phyloP scores from a whole-genome alignment of 2,113 vertebrate species.

The Onychostruthus taczanowskii region DNA sequence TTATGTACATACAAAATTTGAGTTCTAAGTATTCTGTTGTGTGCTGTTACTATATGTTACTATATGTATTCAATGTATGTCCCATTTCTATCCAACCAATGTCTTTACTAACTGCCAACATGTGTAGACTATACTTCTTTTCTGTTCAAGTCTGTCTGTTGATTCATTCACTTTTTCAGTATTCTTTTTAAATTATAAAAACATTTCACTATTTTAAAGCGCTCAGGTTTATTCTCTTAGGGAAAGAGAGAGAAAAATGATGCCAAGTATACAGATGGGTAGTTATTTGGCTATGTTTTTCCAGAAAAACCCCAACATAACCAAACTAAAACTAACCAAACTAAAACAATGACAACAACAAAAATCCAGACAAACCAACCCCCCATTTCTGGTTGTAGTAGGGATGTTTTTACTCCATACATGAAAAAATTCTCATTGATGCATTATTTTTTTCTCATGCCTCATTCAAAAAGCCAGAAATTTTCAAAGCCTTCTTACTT shows the following conservation, averaged over 20 bases:
- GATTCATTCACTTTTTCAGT: not conserved
- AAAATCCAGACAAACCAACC: not conserved
- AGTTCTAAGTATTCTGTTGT: not conserved
- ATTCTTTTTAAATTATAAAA: not conserved
- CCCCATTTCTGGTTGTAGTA: not conserved
- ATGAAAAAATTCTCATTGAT: not conserved
- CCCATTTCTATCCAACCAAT: not conserved
- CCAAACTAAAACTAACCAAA: no score
- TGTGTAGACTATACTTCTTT: not conserved
- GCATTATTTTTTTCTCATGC: not conserved
- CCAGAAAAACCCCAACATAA: not conserved
- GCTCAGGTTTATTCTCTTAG: not conserved
- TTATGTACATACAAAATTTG: rapidly evolving
- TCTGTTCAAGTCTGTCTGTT: not conserved
- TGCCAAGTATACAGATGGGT: not conserved
- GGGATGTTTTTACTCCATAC: not conserved
- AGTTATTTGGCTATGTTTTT: not conserved
- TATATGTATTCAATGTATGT: not conserved
- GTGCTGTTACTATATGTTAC: not conserved
- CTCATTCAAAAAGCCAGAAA: not conserved
- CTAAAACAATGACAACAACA: not conserved
- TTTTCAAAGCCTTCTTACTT: not conserved
- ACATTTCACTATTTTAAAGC: not conserved
- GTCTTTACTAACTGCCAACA: not conserved
- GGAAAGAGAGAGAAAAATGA: not conserved